A percentile compares a stretch with the other conserved stretches of the same genome.
Evolutionary conservation across 2,888 invertebrate species (phyloP).

Genomic region (Arctia plantaginis): DNA sequence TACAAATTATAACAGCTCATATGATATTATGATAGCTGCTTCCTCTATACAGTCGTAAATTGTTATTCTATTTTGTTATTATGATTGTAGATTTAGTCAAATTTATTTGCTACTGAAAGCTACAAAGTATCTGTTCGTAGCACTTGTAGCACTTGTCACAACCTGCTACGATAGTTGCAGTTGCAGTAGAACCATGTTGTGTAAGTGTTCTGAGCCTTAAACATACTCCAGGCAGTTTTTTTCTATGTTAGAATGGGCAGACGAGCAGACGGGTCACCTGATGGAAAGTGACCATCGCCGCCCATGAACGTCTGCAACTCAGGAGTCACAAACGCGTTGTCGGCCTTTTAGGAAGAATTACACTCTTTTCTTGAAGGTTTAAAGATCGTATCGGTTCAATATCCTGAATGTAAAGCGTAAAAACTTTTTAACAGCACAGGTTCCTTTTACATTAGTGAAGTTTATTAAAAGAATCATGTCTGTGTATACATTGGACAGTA

Average conservation of each 20-base stretch:
- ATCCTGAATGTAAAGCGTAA: too few species aligned
- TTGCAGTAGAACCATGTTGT: neutral
- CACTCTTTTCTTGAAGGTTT: too few species aligned
- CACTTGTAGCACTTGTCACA: slow-evolving; percentile 19
- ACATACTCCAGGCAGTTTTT: neutral
- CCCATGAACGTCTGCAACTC: too few species aligned
- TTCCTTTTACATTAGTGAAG: too few species aligned
- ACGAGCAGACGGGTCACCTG: too few species aligned
- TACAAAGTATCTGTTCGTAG: slow-evolving; percentile 23
- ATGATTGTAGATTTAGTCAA: neutral
- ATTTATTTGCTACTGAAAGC: slow-evolving; percentile 1
- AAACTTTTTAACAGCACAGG: too few species aligned
- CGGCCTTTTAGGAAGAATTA: too few species aligned
- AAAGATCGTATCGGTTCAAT: too few species aligned
- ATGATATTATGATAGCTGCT: slow-evolving; percentile 10
- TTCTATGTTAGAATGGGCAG: too few species aligned
- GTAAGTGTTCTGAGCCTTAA: neutral
- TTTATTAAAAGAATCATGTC: neutral
- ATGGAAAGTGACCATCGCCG: too few species aligned
- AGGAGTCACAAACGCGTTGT: too few species aligned
- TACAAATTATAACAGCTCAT: slow-evolving; percentile 12
- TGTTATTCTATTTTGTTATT: slow-evolving; percentile 4
- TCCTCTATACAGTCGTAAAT: slow-evolving; percentile 4
- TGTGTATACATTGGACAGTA: neutral
- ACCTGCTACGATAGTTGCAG: slow-evolving; percentile 23